Conservation (phyloP, 2,888 invertebrate species). For the Ypsolopha sequella region DNA sequence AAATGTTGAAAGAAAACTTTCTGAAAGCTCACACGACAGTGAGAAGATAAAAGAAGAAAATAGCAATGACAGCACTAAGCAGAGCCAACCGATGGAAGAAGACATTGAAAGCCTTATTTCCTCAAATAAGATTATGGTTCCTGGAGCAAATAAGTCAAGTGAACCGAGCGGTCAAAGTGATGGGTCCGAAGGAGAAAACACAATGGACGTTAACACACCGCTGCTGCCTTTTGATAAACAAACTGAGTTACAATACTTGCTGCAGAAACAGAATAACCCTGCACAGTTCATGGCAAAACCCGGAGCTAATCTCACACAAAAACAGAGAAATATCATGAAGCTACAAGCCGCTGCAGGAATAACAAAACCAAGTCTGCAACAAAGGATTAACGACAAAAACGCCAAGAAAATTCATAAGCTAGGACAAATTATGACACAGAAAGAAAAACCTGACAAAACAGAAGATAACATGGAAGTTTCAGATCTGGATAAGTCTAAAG, state of each 20-base stretch:
- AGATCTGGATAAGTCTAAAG: constrained; percentile 34
- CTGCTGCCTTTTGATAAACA: constrained; percentile 48
- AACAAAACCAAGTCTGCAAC: constrained; percentile 46
- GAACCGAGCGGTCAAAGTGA: constrained; percentile 33
- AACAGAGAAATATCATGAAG: constrained; percentile 47
- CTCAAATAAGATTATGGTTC: constrained; percentile 58
- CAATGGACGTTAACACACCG: neutral
- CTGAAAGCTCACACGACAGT: constrained; percentile 47
- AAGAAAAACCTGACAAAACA: constrained; percentile 29
- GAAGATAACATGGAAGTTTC: constrained; percentile 24
- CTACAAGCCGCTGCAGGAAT: constrained; percentile 37
- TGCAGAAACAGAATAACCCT: constrained; percentile 63
- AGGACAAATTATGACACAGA: constrained; percentile 46
- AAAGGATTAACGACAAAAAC: constrained; percentile 53
- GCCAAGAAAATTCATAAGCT: constrained; percentile 55
- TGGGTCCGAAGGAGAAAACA: constrained; percentile 11
- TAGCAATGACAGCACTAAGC: constrained; percentile 9
- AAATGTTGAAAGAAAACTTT: constrained; percentile 20
- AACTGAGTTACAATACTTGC: constrained; percentile 54
- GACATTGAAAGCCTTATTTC: constrained; percentile 65
- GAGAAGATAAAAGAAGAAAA: constrained; percentile 25
- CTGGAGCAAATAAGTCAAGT: constrained; percentile 32
- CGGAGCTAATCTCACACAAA: constrained; percentile 39
- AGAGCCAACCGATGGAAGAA: constrained; percentile 36
- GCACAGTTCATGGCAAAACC: constrained; percentile 52